A percentile compares a stretch with the other conserved stretches of the same genome.
Evolutionary conservation across 2,113 vertebrate genomes (phyloP).

Genomic region (Trachemys scripta): DNA sequence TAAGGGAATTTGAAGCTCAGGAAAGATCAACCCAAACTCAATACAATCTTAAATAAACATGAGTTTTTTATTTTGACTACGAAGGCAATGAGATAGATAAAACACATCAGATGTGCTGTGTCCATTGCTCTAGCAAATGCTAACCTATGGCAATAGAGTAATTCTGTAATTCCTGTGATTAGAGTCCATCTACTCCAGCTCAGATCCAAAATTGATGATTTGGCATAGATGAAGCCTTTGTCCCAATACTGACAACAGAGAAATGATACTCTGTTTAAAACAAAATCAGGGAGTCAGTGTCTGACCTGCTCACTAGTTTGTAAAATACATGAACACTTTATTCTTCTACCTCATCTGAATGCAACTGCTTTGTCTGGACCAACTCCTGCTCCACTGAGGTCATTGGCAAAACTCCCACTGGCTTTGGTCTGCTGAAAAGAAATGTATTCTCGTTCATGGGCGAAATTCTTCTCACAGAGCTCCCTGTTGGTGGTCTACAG

Average conservation of each 20-base stretch:
- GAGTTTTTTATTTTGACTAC: background rate
- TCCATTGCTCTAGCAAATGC: background rate
- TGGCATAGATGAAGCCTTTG: conserved; percentile 27
- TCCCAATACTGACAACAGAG: background rate
- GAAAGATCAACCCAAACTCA: background rate
- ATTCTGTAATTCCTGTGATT: background rate
- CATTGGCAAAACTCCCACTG: background rate
- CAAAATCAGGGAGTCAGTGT: too few relatives aligned
- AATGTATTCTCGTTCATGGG: background rate
- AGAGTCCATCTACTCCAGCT: conserved; percentile 16
- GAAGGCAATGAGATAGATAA: background rate
- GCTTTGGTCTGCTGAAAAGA: background rate
- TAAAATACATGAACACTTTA: background rate
- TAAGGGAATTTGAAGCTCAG: background rate
- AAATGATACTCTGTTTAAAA: background rate
- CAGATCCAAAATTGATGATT: background rate
- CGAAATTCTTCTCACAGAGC: background rate
- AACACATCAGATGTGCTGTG: conserved; percentile 5
- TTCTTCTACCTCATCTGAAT: background rate
- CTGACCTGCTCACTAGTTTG: background rate
- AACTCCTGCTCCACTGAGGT: background rate
- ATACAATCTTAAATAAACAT: background rate
- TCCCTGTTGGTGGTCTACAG: background rate
- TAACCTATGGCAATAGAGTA: background rate
- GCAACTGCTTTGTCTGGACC: background rate